phyloP scores from a whole-genome alignment of 2,797 vertebrate genomes.

The Sebastes minor region DNA sequence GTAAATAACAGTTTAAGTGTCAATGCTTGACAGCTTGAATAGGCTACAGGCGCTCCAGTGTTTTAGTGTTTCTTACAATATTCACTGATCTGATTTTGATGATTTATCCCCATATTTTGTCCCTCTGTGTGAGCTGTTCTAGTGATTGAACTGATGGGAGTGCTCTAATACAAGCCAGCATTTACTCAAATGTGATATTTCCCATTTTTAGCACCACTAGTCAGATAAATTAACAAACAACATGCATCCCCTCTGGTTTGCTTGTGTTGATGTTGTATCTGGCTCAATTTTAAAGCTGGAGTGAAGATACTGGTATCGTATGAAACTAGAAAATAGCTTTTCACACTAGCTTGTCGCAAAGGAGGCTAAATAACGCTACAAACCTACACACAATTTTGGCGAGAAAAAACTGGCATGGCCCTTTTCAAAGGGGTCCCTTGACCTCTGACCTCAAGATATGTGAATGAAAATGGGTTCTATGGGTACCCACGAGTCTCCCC shows the following conservation, averaged over 20 bases:
- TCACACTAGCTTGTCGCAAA: no score
- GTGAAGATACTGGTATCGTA: no score
- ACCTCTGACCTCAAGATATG: no score
- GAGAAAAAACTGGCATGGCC: no score
- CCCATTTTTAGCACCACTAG: background rate
- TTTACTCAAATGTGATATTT: background rate
- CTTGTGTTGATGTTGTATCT: background rate
- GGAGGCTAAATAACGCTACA: no score
- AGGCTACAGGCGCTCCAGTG: background rate
- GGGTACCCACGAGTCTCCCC: no score
- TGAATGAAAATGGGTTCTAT: no score
- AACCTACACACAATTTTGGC: accelerated
- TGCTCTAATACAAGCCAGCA: background rate
- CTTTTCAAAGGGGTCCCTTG: no score
- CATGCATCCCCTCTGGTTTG: background rate
- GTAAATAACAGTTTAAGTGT: constrained; percentile 6
- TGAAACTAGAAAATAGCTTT: no score
- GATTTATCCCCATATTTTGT: background rate
- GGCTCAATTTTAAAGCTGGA: no score
- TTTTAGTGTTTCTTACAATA: background rate
- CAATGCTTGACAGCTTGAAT: background rate
- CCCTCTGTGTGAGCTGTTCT: background rate
- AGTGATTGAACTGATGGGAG: background rate
- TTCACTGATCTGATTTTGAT: background rate
- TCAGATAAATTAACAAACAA: background rate